Evolutionary conservation across 2,113 vertebrate genomes (phyloP).

Genomic region (Tinamus guttatus): DNA sequence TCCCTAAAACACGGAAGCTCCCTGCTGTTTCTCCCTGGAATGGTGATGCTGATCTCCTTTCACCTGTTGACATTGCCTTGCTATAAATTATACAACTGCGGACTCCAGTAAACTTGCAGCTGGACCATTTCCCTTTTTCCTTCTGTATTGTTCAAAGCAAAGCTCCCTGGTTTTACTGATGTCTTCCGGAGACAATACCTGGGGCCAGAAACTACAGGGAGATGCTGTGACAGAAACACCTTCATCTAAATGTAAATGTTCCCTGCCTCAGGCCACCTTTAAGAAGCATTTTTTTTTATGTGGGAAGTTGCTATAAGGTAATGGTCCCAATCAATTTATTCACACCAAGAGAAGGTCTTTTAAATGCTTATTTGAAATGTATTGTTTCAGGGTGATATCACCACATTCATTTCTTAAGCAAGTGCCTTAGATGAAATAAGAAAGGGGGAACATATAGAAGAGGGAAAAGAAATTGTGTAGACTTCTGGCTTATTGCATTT

Average conservation of each 20-base stretch:
- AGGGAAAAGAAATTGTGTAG: not conserved
- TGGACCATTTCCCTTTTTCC: not conserved
- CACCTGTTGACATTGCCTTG: not conserved
- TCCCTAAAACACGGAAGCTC: not conserved
- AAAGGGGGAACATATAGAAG: not conserved
- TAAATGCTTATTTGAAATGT: constrained; percentile 33
- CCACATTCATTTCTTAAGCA: not conserved
- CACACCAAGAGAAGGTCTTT: constrained; percentile 31
- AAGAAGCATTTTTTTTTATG: constrained; percentile 1
- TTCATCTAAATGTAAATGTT: constrained; percentile 75
- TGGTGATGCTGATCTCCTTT: not conserved
- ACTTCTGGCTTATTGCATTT: not conserved
- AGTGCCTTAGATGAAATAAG: not conserved
- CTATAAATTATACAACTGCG: not conserved
- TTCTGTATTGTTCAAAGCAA: not conserved
- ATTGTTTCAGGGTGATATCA: constrained; percentile 28
- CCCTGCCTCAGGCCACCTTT: constrained; percentile 35
- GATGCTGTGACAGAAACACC: constrained; percentile 33
- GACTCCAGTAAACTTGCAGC: not conserved
- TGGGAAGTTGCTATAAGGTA: constrained; percentile 38
- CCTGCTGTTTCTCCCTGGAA: not conserved
- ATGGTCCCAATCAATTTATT: constrained; percentile 59
- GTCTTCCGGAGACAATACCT: not conserved
- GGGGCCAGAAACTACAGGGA: constrained; percentile 6
- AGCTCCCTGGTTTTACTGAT: not conserved